phyloP scores from a whole-genome alignment of 2,113 vertebrate species.

The Fulmarus glacialis region DNA sequence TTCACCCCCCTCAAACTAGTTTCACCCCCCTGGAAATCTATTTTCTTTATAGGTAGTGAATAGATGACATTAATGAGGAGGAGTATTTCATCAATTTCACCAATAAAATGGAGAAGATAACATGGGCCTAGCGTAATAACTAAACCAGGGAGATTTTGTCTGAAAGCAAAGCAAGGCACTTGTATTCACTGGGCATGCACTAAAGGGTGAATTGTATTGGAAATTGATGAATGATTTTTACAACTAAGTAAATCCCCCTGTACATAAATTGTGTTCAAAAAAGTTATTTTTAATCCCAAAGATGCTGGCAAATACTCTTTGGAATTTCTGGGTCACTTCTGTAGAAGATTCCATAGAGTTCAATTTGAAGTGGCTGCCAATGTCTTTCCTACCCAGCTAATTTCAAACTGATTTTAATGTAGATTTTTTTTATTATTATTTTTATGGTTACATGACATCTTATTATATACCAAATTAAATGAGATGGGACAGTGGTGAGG shows the following conservation, averaged over 20 bases:
- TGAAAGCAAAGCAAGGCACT: not conserved
- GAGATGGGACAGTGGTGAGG: not conserved
- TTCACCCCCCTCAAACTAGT: too few relatives aligned
- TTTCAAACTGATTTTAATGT: not conserved
- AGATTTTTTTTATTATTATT: not conserved
- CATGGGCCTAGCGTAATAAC: not conserved
- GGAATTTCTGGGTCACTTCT: not conserved
- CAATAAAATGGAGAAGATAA: fast-evolving
- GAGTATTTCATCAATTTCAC: not conserved
- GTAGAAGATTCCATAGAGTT: not conserved
- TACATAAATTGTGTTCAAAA: not conserved
- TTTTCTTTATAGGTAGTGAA: not conserved
- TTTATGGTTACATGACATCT: not conserved
- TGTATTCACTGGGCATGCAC: not conserved
- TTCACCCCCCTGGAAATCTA: not conserved
- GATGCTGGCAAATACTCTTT: not conserved
- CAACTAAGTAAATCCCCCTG: not conserved
- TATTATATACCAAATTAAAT: not conserved
- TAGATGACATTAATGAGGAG: not conserved
- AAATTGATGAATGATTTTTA: not conserved
- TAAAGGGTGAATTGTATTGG: not conserved
- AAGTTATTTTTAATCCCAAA: not conserved
- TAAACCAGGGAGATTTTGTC: not conserved
- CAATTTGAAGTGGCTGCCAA: not conserved
- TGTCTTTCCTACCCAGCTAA: not conserved